Percentiles rank a stretch among this genome's conserved stretches.
Evolutionary conservation across 2,888 invertebrate genomes (phyloP).

Genomic region (Calephelis perditalis): DNA sequence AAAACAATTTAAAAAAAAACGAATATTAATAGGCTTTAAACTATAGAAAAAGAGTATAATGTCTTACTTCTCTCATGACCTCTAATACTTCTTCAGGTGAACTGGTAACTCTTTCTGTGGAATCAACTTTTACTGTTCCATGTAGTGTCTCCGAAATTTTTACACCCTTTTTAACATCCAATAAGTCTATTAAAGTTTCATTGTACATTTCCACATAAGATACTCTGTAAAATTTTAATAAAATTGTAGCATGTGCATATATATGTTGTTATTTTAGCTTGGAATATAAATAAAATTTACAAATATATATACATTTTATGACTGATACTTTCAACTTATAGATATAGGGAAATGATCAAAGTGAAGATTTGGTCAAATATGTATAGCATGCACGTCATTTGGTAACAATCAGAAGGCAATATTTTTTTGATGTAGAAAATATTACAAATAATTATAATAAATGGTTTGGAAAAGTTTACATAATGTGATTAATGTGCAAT

Average conservation of each 20-base stretch:
- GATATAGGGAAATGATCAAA: no score
- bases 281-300: no score
- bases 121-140: slow-evolving; percentile 80
- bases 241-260: not conserved
- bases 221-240: slow-evolving; percentile 75
- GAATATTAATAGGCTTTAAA: no score
- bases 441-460: not conserved
- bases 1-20: no score
- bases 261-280: no score
- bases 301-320: no score
- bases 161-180: slow-evolving; percentile 78
- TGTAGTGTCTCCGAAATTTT: slow-evolving; percentile 81
- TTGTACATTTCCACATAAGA: slow-evolving; percentile 94
- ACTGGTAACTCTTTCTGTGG: slow-evolving; percentile 81
- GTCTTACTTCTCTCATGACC: slow-evolving; percentile 68
- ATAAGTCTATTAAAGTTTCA: slow-evolving; percentile 87
- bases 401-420: no score
- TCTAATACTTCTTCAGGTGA: slow-evolving; percentile 80
- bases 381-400: no score
- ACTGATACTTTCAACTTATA: no score
- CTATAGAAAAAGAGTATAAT: not conserved
- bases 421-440: not conserved
- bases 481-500: no score
- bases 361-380: no score
- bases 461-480: no score